Evolutionary conservation across 2,113 vertebrate genomes (phyloP).

Genomic region (Panthera uncia): DNA sequence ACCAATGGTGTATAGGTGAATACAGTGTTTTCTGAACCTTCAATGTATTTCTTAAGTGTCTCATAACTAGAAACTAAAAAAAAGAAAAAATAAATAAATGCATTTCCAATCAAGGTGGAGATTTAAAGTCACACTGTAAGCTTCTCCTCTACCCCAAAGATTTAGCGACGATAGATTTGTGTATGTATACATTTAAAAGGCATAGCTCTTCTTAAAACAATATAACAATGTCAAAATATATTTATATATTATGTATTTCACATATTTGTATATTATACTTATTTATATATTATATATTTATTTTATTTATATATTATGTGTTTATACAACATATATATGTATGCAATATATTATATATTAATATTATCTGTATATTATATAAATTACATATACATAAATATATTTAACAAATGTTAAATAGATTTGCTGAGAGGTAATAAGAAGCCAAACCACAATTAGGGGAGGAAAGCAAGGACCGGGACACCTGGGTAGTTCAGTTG

Average conservation of each 20-base stretch:
- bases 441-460: not conserved
- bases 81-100: not conserved
- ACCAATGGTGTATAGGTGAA: not conserved
- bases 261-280: not conserved
- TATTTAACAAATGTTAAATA: not conserved
- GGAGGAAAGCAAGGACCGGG: not conserved
- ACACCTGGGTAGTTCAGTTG: too few species aligned
- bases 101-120: not conserved
- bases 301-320: not conserved
- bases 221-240: not conserved
- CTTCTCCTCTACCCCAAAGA: not conserved
- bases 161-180: not conserved
- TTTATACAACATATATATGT: not conserved
- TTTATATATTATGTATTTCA: not conserved
- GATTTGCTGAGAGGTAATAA: not conserved
- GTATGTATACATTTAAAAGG: not conserved
- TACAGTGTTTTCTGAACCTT: not conserved
- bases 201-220: not conserved
- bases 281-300: not conserved
- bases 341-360: not conserved
- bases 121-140: not conserved
- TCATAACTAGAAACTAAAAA: not conserved
- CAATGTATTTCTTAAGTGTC: not conserved
- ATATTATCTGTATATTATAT: not conserved
- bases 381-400: not conserved